These are phyloP conservation scores for Tympanoctomys barrerae DNA, from an alignment of 2,797 vertebrate species.

Conservation along the genomic window DNA sequence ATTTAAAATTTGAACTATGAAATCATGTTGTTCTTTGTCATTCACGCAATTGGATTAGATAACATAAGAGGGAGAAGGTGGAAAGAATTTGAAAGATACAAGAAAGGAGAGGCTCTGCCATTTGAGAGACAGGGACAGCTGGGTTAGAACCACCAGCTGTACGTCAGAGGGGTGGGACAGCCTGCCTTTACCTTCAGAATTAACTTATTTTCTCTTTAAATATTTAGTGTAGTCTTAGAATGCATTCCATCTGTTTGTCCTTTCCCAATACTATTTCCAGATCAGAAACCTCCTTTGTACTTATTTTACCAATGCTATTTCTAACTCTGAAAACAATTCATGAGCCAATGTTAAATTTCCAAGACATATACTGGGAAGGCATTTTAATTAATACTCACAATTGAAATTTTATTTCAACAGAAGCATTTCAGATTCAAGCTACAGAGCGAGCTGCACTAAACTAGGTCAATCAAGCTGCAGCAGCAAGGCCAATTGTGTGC, in stretches of 20 bases:
- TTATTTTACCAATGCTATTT: neutral
- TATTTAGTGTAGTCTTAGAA: neutral
- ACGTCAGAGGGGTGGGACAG: neutral
- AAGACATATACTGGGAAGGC: neutral
- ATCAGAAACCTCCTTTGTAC: too few species aligned
- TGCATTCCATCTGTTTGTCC: neutral
- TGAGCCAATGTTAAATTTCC: neutral
- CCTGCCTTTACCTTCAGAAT: neutral
- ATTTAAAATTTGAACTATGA: conserved; percentile 28
- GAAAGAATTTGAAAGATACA: neutral
- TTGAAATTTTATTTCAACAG: conserved; percentile 33
- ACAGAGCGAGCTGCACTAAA: conserved; percentile 10
- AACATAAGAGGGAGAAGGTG: neutral
- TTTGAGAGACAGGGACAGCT: neutral
- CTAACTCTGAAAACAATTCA: neutral
- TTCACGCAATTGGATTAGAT: neutral
- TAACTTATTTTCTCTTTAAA: neutral
- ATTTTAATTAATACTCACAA: conserved; percentile 47
- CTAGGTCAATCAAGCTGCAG: neutral
- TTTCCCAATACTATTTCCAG: neutral
- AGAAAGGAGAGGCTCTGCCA: neutral
- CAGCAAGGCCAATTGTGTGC: neutral
- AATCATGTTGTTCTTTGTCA: neutral
- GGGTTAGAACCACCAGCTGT: neutral
- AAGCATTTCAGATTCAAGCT: conserved; percentile 25